Evolutionary conservation across 2,888 invertebrate species (phyloP).

Genomic region (Abrostola triplasia): DNA sequence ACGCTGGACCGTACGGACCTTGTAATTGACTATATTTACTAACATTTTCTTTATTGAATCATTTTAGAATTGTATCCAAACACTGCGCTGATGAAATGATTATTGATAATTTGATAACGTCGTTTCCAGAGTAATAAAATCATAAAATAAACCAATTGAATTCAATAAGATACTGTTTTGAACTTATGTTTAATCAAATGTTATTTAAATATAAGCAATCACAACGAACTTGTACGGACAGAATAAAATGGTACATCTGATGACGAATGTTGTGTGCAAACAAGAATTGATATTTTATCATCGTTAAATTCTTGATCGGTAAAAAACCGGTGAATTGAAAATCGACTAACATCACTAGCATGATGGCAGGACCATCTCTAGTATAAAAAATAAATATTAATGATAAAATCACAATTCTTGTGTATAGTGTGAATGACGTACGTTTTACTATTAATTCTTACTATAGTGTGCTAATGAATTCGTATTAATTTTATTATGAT

Average conservation of each 20-base stretch:
- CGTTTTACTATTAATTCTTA: constrained; percentile 84
- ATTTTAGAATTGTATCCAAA: too few relatives aligned
- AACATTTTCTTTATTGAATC: background rate
- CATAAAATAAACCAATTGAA: background rate
- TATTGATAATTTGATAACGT: too few relatives aligned
- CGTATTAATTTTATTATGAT: constrained; percentile 84
- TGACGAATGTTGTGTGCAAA: constrained; percentile 60
- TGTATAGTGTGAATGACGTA: constrained; percentile 69
- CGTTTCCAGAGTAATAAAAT: too few relatives aligned
- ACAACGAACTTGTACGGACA: constrained; percentile 49
- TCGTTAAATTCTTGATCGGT: constrained; percentile 20
- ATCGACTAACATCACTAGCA: constrained; percentile 51
- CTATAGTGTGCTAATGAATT: constrained; percentile 87
- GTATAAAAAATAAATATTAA: constrained; percentile 40
- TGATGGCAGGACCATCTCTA: constrained; percentile 66
- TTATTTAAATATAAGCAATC: constrained; percentile 55
- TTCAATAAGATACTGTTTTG: background rate
- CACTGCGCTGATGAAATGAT: too few relatives aligned
- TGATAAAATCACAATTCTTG: constrained; percentile 76
- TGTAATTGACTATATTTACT: constrained; percentile 59
- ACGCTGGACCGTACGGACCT: constrained; percentile 22
- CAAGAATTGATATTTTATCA: constrained; percentile 66
- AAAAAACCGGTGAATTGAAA: constrained; percentile 28
- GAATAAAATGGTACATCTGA: constrained; percentile 59
- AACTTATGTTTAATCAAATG: background rate